A percentile compares a stretch with the other conserved stretches of the same genome.
These are phyloP conservation scores for Andrena chrysosceles DNA, from an alignment of 2,888 invertebrate genomes.

Conservation along the genomic window DNA sequence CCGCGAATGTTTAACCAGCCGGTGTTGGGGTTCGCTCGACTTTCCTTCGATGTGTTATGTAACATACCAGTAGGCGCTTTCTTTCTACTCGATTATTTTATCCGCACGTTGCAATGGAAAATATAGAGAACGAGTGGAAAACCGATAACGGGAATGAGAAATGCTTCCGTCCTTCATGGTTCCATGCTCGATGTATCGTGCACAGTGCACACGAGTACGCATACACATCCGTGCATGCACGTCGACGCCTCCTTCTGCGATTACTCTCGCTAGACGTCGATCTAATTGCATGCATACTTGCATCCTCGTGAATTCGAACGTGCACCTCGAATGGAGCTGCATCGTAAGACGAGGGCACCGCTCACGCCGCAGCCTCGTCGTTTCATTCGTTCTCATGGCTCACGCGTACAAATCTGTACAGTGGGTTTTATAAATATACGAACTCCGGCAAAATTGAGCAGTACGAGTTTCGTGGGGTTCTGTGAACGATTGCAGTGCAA, in stretches of 20 bases:
- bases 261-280: conserved; percentile 55
- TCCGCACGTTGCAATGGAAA: not conserved
- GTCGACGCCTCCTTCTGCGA: conserved; percentile 44
- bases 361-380: conserved; percentile 12
- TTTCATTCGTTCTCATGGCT: conserved; percentile 5
- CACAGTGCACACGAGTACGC: conserved; percentile 1
- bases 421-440: too few relatives aligned
- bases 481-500: too few relatives aligned
- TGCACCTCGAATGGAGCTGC: conserved; percentile 1
- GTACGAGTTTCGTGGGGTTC: too few relatives aligned
- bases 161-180: conserved; percentile 34
- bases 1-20: not conserved
- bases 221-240: conserved; percentile 11
- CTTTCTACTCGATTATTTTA: conserved; percentile 5
- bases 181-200: conserved; percentile 19
- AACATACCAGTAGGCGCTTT: not conserved
- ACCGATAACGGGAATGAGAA: conserved; percentile 56
- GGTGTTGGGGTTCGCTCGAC: not conserved
- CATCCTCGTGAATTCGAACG: conserved; percentile 19
- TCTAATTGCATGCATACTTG: conserved; percentile 51
- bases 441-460: too few relatives aligned
- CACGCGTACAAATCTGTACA: not conserved
- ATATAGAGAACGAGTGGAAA: conserved; percentile 28
- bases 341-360: conserved; percentile 14
- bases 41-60: not conserved